Percentiles rank a stretch among this genome's conserved stretches.
Conservation (phyloP, 2,113 vertebrate genomes). For the Nothobranchius furzeri region DNA sequence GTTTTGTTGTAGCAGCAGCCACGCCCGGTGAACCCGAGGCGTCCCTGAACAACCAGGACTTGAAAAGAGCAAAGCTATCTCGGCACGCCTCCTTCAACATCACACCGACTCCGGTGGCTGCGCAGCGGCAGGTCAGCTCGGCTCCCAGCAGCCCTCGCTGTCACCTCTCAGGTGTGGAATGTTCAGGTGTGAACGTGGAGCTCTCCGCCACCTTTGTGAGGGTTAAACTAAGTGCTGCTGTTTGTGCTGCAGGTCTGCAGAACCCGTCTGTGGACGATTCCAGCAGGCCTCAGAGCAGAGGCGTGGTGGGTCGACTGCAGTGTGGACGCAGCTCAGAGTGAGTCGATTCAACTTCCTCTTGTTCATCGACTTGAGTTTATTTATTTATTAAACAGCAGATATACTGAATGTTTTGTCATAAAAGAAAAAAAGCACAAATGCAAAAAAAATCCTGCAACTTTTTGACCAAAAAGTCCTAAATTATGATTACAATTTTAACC, state of each 20-base stretch:
- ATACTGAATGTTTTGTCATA: too few species aligned
- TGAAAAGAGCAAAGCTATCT: slow-evolving; percentile 72
- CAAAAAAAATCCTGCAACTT: too few species aligned
- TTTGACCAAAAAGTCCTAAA: neutral
- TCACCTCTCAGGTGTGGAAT: slow-evolving; percentile 72
- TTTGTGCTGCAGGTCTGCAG: slow-evolving; percentile 42
- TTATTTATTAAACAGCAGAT: too few species aligned
- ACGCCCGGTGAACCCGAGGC: slow-evolving; percentile 7
- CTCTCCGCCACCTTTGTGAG: too few species aligned
- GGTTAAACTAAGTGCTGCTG: neutral
- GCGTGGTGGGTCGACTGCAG: slow-evolving; percentile 77
- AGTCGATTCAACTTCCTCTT: slow-evolving; percentile 45
- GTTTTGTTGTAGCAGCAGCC: neutral
- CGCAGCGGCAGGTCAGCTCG: slow-evolving; percentile 80
- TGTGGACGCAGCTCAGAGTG: slow-evolving; percentile 80
- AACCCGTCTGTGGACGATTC: slow-evolving; percentile 79
- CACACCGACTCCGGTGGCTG: slow-evolving; percentile 59
- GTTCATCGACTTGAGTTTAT: too few species aligned
- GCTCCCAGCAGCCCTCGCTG: slow-evolving; percentile 83
- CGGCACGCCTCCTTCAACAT: slow-evolving; percentile 80
- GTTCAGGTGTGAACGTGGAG: neutral
- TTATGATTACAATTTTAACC: neutral
- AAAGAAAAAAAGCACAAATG: too few species aligned
- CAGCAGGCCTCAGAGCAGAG: slow-evolving; percentile 70
- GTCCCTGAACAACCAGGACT: slow-evolving; percentile 28